Percentiles rank a stretch among this genome's conserved stretches.
These are phyloP conservation scores for Accipiter virgatus DNA, from an alignment of 2,113 vertebrate genomes.

Conservation along the genomic window DNA sequence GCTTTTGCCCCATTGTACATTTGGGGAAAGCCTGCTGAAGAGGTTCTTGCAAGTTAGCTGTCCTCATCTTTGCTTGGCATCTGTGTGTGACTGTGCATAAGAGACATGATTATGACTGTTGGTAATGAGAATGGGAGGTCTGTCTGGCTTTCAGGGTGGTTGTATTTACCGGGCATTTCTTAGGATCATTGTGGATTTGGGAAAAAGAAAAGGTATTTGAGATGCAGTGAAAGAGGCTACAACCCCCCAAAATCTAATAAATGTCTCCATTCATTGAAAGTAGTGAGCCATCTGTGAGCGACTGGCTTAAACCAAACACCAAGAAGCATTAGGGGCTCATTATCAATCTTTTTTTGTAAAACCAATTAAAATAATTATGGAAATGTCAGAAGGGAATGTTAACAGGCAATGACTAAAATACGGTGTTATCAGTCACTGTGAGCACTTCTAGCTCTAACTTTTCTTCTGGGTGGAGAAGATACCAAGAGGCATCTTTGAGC, in stretches of 20 bases:
- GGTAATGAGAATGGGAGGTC: not conserved
- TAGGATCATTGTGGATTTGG: not conserved
- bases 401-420: not conserved
- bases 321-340: not conserved
- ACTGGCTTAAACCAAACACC: constrained; percentile 9
- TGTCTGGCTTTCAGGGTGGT: not conserved
- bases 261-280: not conserved
- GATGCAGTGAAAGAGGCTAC: not conserved
- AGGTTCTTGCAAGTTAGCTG: not conserved
- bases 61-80: not conserved
- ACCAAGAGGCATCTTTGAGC: not conserved
- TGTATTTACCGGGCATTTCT: not conserved
- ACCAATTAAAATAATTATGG: constrained; percentile 22
- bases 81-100: not conserved
- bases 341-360: constrained; percentile 28
- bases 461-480: not conserved
- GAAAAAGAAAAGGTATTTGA: not conserved
- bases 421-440: not conserved
- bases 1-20: not conserved
- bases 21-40: not conserved
- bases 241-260: not conserved
- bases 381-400: not conserved
- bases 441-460: not conserved
- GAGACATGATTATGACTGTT: not conserved
- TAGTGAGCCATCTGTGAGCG: not conserved